Base-by-base conservation (phyloP, 2,888 invertebrate genomes). In the Mesorhabditis sp. region DNA sequence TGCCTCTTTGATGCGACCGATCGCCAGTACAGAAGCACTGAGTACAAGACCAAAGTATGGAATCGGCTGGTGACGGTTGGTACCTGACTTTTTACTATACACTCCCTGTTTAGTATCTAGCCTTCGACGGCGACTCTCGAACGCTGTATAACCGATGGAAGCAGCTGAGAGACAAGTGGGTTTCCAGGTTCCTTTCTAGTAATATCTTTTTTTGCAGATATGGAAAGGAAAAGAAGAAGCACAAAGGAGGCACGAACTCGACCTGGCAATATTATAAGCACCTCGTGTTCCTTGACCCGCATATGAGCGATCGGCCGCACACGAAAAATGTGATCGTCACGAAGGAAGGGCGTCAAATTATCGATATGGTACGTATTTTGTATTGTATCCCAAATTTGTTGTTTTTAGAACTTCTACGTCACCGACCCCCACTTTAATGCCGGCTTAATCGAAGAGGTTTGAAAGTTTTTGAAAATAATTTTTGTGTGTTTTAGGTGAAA, bases 231-330 rank as follows among this genome's bases (percentile, higher is more conserved):
- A 82, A 82, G 67, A 72, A 79, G 70, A 82, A 82, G 71, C 67
- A 74, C 61, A 82, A 80, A 62, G 80, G 80, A 44, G 73, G 72
- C 5, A 81, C 79, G 3, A 68, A 69, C 62, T 79, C 82, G 13
- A 74, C 75, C 4, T 82, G 82, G 82, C 82, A 82, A 62, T 81
- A 82, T 65, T 82, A 73, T 68, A 80, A 83, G 70, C 78, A 80
- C 67, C 73, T 83, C 5, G 69, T 66, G n/a, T 83, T 83, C 67
- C 75, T 83, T n/a, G 81, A 83, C 69, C 82, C 83, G 1, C 80
- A 82, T 67, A 83, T 83, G 81, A 72, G 77, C 7, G 83, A 83
- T 67, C 70, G 83, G 42, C 80, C 80, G 28, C 74, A 76, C 4
- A 69, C 75, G 43, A 80, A 76, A 64, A 28, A 28, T 28, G 79